Base-by-base conservation (phyloP, 2,888 invertebrate genomes). In the Hirtodrosophila histrioides region DNA sequence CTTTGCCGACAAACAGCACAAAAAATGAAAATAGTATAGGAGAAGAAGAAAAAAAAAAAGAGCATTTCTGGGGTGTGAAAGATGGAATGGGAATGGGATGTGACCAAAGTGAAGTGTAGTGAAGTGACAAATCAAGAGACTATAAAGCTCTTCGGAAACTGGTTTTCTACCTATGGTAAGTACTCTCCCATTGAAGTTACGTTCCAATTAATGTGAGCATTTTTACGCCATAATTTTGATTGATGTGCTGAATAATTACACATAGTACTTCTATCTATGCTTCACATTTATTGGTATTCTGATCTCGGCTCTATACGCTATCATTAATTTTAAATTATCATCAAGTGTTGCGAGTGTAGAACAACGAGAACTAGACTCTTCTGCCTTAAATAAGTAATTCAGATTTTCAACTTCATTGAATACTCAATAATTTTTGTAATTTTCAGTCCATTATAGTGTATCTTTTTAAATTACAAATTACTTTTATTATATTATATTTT, bases 181-280 rank as follows among this genome's bases (percentile, higher is more conserved):
- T 37, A 24, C 51, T 37, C 37, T 31, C 40, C 7, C 43, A 45
- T 17, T 27, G 37, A 37, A 41, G 27, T 23, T 45, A 29, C 57
- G 56, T 51, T 69, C 78, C 87, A 80, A 76, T 81, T 84, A 84
- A 64, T 48, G 74, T 40, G 64, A 60, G 48, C 67, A 61, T 85
- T 87, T 81, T 84, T 81, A 81, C 69, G 78, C 85, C 74, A 67
- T 70, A 62, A 55, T 67, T 17, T 75, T 79, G 80, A 83, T 83
- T 79, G 61, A 83, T 79, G 72, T 45, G 63, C 78, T 64, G 43
- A 43, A 74, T 72, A 74, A 77, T 72, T 77, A 67, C 45, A 53
- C 36, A 56, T 36, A 24, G 29, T 65, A 44, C 51, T 55, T 27
- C 56, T 53, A 41, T 45, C 44, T 46, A 50, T 44, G 23, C 17